Conservation (phyloP, 2,113 vertebrate species). For the Oceanites oceanicus region DNA sequence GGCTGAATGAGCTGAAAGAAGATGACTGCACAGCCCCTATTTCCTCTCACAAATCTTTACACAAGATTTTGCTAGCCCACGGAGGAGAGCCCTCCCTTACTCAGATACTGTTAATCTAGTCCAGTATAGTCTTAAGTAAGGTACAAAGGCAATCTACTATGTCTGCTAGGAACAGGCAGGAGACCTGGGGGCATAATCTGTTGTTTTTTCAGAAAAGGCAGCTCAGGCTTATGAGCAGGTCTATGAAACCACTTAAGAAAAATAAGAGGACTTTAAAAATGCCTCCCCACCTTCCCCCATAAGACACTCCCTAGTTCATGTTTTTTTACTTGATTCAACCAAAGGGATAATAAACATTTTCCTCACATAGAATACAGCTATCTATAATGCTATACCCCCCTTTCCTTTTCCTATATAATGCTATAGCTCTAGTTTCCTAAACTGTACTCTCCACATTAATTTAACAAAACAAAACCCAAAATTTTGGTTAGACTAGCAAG, state of each 20-base stretch:
- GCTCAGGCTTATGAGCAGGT: not conserved
- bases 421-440: no score
- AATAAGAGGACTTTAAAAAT: not conserved
- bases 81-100: not conserved
- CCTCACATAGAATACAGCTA: not conserved
- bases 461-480: not conserved
- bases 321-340: not conserved
- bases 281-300: not conserved
- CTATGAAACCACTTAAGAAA: not conserved
- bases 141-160: not conserved
- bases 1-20: not conserved
- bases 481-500: not conserved
- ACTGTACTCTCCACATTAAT: not conserved
- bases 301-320: rapidly evolving
- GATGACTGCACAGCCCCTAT: rapidly evolving
- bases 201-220: not conserved
- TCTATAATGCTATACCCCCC: rapidly evolving
- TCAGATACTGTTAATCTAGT: not conserved
- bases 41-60: no score
- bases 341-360: not conserved
- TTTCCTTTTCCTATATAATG: not conserved
- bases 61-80: rapidly evolving
- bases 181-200: not conserved
- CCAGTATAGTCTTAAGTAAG: rapidly evolving
- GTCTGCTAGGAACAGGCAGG: not conserved